Evolutionary conservation across 1,140 invertebrate species (phyloP), one percentile per base, ranked within the genome.

Genomic region (Drosophila murphyi): DNA sequence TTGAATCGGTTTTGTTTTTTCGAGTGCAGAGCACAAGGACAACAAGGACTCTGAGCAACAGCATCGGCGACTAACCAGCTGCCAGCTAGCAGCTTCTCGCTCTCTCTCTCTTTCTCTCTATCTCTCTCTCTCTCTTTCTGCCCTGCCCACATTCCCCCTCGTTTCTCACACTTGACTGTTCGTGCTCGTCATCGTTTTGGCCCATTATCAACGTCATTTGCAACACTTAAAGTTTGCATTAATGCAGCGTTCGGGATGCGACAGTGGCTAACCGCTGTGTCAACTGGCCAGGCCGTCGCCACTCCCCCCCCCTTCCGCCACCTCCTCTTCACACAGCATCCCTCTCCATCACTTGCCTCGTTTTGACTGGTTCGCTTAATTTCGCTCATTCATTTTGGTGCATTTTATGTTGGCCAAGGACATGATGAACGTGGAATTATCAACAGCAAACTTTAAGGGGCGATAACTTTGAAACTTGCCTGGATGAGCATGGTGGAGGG

Each of bases 141-240:
- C 20, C 8, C 5, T 35, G 7, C 5, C 39, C 35, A 7, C 20
- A 20, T 20, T 20, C n/a, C 4, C 0, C 28, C 52, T 4, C 39
- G 4, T 6, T 28, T 7, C 6, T 28, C 8, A 2, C 2, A 29
- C 2, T 8, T 34, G 0, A 10, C 52, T 43, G 8, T 3, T 51
- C 6, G 28, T 4, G n/a, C 63, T 60, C 64, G 41, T 64, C 55
- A 60, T 31, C 48, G 54, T 39, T 67, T 32, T 52, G 67, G 39
- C 10, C 69, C 73, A 76, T 76, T 76, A 76, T 76, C 73, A 76
- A 76, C 69, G 73, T 76, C 73, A 76, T 76, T 76, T 76, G 68
- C 68, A 76, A 72, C 73, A 76, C 73, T 76, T 76, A 72, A 76
- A 76, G 61, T 76, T 72, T 61, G 69, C 73, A 72, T 72, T 76